Evolutionary conservation across 2,888 invertebrate species (phyloP), one percentile per base, ranked within the genome.

Genomic region (Carterocephalus palaemon): DNA sequence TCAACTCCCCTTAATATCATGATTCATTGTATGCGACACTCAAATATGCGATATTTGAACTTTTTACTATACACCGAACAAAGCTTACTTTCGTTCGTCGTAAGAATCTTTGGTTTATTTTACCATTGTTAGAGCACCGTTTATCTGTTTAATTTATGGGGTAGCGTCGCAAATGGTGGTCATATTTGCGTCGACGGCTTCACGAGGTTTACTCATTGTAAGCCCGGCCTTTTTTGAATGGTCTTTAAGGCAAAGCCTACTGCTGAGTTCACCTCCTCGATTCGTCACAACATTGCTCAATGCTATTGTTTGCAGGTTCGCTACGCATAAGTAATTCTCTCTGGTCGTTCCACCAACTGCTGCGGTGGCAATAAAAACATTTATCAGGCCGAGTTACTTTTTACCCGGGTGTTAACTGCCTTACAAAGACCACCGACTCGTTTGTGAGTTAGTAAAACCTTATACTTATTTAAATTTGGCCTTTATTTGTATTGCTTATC

Each of bases 121-220:
- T 75, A 55, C 81, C 80, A 82, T 86, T 86, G 84, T 85, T 80
- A 74, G 68, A 56, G 64, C 56, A 69, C 80, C 82, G 84, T 85
- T 84, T 86, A 86, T 86, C 83, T 84, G 74, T 70, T 69, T 75
- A 79, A 85, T 86, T 86, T 86, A 86, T 83, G 78, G 76, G 66
- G 66, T 66, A 75, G 70, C 77, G 77, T 72, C 67, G 71, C 78
- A 69, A 83, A 82, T 82, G 67, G 67, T 59, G 64, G 75, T 75
- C 81, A 76, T 75, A 77, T 79, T 80, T 75, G 76, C 69, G 66
- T 67, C 65, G 64, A 64, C 58, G 62, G 61, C 62, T 55, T 64
- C 55, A 60, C 54, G 62, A 60, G 57, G 66, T 59, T 67, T 53
- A 58, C 54, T 62, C 65, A 68, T 72, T 76, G 72, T 74, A 57